Evolutionary conservation across 2,888 invertebrate genomes (phyloP).

Genomic region (Agrilus mali): DNA sequence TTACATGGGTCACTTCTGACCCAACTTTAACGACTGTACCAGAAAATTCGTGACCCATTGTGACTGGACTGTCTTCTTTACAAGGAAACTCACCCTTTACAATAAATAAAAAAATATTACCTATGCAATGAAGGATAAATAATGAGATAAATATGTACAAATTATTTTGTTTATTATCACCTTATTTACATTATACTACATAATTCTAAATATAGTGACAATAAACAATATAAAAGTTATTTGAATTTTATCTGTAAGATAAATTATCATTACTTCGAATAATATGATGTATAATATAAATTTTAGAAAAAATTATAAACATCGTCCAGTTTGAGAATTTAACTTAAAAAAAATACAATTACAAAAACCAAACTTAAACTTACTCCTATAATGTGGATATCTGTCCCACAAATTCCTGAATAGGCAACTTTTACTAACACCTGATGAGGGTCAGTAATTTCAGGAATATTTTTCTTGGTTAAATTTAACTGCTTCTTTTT

Average conservation of each 20-base stretch:
- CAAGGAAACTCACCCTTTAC: conserved; percentile 54
- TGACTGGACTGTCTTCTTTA: conserved; percentile 37
- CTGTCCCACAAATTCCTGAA: conserved; percentile 60
- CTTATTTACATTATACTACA: no score
- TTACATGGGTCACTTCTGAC: conserved; percentile 39
- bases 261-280: no score
- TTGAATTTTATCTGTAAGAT: no score
- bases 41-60: conserved; percentile 57
- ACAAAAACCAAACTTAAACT: conserved; percentile 9
- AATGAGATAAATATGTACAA: no score
- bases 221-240: no score
- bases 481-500: conserved; percentile 34
- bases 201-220: no score
- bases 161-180: no score
- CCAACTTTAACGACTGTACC: conserved; percentile 48
- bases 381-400: conserved; percentile 59
- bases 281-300: no score
- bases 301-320: no score
- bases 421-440: conserved; percentile 54
- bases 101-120: neutral
- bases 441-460: conserved; percentile 35
- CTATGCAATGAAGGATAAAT: no score
- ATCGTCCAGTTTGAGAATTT: no score
- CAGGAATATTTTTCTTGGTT: conserved; percentile 37
- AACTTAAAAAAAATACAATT: no score